Percentiles rank a stretch among this genome's conserved stretches.
These are phyloP conservation scores for Equus przewalskii DNA, from an alignment of 2,113 vertebrate genomes.

Conservation along the genomic window DNA sequence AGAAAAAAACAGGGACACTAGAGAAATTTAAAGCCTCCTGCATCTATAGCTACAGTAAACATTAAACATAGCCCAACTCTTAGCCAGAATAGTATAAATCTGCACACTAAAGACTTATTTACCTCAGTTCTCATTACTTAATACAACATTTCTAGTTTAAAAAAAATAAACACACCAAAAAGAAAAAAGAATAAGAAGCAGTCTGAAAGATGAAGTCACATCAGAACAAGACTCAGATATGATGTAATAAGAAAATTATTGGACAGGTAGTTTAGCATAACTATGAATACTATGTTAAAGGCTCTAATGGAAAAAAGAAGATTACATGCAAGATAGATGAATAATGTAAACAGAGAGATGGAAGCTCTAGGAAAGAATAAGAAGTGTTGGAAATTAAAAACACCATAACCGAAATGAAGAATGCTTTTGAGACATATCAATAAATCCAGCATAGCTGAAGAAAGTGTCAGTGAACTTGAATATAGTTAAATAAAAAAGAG, in stretches of 20 bases:
- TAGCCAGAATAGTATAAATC: neutral
- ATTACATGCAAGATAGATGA: neutral
- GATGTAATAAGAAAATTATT: neutral
- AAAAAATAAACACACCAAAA: neutral
- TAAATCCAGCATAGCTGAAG: neutral
- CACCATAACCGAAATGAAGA: neutral
- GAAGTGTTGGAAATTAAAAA: neutral
- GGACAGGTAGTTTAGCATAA: neutral
- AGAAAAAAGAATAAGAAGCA: neutral
- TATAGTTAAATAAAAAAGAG: neutral
- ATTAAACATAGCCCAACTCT: neutral
- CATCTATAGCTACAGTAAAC: neutral
- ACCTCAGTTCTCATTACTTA: neutral
- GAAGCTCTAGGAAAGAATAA: neutral
- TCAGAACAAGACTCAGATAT: neutral
- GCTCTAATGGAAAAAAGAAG: neutral
- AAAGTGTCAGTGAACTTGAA: neutral
- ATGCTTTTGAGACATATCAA: neutral
- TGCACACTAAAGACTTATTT: neutral
- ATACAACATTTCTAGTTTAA: neutral
- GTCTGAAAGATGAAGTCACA: neutral
- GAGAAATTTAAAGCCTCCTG: no score
- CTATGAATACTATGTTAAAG: neutral
- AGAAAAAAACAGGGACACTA: neutral
- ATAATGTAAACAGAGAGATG: neutral